A percentile compares a stretch with the other conserved stretches of the same genome.
These are phyloP conservation scores for Neopelma chrysocephalum DNA, from an alignment of 2,797 vertebrate genomes.

Conservation along the genomic window DNA sequence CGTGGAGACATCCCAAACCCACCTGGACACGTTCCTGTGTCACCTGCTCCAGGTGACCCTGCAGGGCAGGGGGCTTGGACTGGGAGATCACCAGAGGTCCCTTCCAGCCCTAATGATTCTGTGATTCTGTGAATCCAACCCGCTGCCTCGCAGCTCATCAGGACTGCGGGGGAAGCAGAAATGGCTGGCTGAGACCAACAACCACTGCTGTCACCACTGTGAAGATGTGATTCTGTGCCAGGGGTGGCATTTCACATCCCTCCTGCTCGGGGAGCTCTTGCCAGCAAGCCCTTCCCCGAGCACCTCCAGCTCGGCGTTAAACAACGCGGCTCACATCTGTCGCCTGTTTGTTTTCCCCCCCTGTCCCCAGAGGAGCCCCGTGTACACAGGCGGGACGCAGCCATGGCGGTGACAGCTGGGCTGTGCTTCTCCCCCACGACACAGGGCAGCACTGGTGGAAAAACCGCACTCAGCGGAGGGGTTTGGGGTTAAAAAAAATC, in stretches of 20 bases:
- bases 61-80: rapidly evolving
- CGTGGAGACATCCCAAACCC: background rate
- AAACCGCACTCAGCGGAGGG: background rate
- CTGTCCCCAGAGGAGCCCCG: background rate
- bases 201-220: rapidly evolving
- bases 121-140: background rate
- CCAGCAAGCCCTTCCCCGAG: background rate
- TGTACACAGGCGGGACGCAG: background rate
- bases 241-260: background rate
- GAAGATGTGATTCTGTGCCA: background rate
- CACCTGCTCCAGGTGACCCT: background rate
- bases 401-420: constrained; percentile 34
- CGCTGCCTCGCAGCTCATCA: rapidly evolving
- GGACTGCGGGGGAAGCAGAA: background rate
- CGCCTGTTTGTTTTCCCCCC: constrained; percentile 7
- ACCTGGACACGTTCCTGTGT: background rate
- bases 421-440: background rate
- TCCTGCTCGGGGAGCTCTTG: background rate
- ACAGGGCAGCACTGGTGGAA: background rate
- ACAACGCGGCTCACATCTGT: constrained; percentile 40
- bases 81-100: background rate
- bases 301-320: background rate
- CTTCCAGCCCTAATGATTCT: background rate
- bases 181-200: rapidly evolving
- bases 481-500: background rate